Base-by-base conservation (phyloP, 2,797 vertebrate genomes). In the Xyrichtys novacula region DNA sequence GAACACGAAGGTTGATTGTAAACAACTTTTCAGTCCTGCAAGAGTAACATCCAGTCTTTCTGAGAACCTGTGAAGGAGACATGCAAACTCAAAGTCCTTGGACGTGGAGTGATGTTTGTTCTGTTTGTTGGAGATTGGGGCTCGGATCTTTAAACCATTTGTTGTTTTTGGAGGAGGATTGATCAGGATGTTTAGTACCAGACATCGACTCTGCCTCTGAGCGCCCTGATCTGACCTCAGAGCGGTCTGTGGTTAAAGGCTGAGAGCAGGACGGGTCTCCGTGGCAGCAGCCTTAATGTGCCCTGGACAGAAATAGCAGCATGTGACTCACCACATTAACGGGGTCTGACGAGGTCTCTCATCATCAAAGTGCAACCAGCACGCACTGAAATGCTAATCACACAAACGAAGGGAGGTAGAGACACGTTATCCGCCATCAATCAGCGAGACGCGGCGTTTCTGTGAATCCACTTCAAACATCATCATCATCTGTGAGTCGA, bases 241-340 rank as follows among this genome's bases (percentile, higher is more conserved):
- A 55, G 14, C 62, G 19, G 53, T 10, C 22, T 10, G 3, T 14
- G 32, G 22, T 20, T 53, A 47, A 25, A 38, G 31, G 14, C 47
- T 64, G 46, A 36, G 6, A 19, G 16, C 23, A n/a, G 31, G 50
- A 8, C 40, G 19, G n/a, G 22, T 15, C 29, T 39, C 29, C 2
- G 22, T 25, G 40, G 7, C 26, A 1, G 62, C 49, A 28, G 48
- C 32, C 2, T 47, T 66, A 36, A 62, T 8, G 57, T 22, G 46
- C 54, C 46, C 50, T 6, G 46, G 42, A 69, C 60, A 46, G 64
- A 79, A 83, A 71, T 52, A 26, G 63, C 70, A 68, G 48, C 59
- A 14, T 44, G 73, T 75, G 71, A 80, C 38, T 80, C 67, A 75
- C 20, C 60, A 29, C 56, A 23, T 77, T 62, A 69, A 8, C 64